Evolutionary conservation across 2,113 vertebrate species (phyloP).

Genomic region (Natator depressus): DNA sequence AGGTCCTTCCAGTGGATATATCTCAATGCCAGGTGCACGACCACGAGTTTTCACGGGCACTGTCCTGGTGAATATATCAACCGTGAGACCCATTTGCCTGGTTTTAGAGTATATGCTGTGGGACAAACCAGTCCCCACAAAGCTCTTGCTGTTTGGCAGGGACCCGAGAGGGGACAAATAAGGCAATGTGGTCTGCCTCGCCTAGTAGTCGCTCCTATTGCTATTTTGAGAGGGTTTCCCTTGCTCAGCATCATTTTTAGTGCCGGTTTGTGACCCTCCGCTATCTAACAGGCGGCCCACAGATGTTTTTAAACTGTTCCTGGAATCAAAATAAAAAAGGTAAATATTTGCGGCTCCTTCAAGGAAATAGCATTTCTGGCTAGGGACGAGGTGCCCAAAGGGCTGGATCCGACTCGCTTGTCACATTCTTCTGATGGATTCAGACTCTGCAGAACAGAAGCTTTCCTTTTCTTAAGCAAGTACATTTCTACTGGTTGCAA

Average conservation of each 20-base stretch:
- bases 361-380: neutral
- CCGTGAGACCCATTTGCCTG: neutral
- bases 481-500: fast-evolving
- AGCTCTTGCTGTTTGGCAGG: fast-evolving
- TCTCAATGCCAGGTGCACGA: neutral
- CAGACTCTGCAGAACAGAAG: neutral
- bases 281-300: neutral
- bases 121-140: neutral
- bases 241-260: neutral
- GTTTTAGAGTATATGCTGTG: neutral
- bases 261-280: neutral
- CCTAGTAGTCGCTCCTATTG: neutral
- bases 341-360: neutral
- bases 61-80: neutral
- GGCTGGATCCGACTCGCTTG: neutral
- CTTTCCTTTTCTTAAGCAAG: constrained; percentile 1
- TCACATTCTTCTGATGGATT: neutral
- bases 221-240: neutral
- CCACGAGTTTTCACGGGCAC: neutral
- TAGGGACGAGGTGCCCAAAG: neutral
- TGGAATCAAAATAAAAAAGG: neutral
- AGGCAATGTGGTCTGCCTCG: neutral
- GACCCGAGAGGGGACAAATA: neutral
- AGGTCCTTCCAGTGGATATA: neutral
- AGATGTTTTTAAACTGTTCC: neutral